Conservation (phyloP, 2,113 vertebrate species). For the Poeciliopsis retropinna region DNA sequence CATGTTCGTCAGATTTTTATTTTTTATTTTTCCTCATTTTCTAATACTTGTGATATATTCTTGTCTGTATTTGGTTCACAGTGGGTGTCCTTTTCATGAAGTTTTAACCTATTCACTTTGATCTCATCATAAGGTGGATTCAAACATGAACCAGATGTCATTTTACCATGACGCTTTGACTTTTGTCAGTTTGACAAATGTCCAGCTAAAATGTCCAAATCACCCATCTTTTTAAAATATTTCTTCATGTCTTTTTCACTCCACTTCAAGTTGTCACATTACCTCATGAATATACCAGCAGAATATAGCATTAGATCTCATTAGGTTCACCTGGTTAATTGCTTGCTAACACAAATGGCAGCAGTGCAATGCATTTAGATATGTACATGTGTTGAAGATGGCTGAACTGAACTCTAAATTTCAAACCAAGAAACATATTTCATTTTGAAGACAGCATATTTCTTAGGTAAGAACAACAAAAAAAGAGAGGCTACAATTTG, state of each 20-base stretch:
- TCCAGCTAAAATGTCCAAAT: neutral
- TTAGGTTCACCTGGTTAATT: neutral
- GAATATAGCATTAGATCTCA: neutral
- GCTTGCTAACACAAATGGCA: neutral
- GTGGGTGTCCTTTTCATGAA: neutral
- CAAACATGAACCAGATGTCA: neutral
- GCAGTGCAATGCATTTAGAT: neutral
- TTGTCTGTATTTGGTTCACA: neutral
- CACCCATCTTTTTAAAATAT: neutral
- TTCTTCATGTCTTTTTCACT: neutral
- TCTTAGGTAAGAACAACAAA: neutral
- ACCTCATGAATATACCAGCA: neutral
- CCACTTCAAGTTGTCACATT: neutral
- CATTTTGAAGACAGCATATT: neutral
- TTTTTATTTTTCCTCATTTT: neutral
- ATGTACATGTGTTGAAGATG: neutral
- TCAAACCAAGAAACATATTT: neutral
- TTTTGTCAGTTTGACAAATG: neutral
- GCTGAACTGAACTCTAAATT: neutral
- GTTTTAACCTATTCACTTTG: constrained; percentile 2
- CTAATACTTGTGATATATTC: constrained; percentile 18
- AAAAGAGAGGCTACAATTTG: neutral
- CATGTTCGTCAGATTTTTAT: neutral
- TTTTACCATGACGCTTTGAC: neutral
- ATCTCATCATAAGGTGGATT: neutral